phyloP scores from a whole-genome alignment of 1,140 invertebrate genomes.

The Dufourea novaeangliae region DNA sequence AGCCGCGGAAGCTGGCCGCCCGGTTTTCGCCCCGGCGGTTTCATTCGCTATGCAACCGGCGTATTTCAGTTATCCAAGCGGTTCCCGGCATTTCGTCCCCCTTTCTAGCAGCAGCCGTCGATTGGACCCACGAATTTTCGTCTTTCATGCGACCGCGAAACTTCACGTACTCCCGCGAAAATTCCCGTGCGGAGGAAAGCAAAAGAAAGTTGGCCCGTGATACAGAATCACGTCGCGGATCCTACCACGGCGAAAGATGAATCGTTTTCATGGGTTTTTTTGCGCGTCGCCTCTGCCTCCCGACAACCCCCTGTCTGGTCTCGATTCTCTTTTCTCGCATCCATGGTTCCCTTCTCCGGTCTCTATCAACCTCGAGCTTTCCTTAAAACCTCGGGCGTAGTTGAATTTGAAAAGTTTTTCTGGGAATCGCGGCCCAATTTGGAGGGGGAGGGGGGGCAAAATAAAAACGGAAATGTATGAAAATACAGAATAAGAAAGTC shows the following conservation, averaged over 20 bases:
- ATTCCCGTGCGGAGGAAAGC: slow-evolving; percentile 16
- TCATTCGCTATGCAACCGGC: slow-evolving; percentile 60
- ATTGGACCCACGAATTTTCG: slow-evolving; percentile 50
- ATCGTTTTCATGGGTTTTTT: slow-evolving; percentile 60
- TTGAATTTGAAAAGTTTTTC: slow-evolving; percentile 40
- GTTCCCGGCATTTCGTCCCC: background rate
- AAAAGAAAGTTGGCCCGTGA: slow-evolving; percentile 39
- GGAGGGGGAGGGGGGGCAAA: no score
- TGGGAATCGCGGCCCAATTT: slow-evolving; percentile 18
- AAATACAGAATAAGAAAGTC: slow-evolving; percentile 37
- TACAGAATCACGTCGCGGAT: slow-evolving; percentile 62
- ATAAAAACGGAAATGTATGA: slow-evolving; percentile 42
- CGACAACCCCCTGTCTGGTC: no score
- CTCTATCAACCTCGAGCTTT: background rate
- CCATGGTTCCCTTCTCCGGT: background rate
- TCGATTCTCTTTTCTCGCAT: slow-evolving; percentile 15
- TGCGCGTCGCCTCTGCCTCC: slow-evolving; percentile 37
- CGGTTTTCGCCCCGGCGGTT: slow-evolving; percentile 40
- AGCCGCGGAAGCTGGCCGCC: slow-evolving; percentile 12
- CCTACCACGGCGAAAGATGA: slow-evolving; percentile 56
- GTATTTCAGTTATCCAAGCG: slow-evolving; percentile 61
- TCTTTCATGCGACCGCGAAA: slow-evolving; percentile 35
- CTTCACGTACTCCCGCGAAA: slow-evolving; percentile 25
- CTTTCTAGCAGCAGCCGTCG: background rate
- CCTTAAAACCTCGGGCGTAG: slow-evolving; percentile 1